Conservation (phyloP, 2,113 vertebrate species). For the Mustelus asterias region DNA sequence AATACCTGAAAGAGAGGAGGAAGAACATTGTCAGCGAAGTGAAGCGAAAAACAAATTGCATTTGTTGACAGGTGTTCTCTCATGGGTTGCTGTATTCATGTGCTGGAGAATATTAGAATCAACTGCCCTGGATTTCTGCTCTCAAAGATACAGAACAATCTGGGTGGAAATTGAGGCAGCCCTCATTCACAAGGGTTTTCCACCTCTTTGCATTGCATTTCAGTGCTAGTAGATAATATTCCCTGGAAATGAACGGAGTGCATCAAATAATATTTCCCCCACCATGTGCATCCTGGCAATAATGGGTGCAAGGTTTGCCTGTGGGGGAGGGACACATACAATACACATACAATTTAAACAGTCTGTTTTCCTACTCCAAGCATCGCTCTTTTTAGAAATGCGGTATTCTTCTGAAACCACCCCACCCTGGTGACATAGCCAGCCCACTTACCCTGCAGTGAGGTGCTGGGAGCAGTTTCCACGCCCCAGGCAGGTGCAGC, state of each 20-base stretch:
- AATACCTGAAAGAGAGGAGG: background rate
- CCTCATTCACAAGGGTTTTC: background rate
- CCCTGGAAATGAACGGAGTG: background rate
- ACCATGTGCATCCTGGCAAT: background rate
- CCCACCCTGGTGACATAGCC: background rate
- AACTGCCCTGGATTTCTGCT: background rate
- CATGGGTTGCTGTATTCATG: background rate
- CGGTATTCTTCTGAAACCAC: background rate
- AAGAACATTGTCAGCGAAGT: background rate
- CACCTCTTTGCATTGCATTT: background rate
- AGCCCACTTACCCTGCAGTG: background rate
- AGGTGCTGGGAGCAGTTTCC: background rate
- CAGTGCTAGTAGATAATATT: background rate
- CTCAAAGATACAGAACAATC: background rate
- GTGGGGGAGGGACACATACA: background rate
- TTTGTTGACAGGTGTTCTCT: background rate
- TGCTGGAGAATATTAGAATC: background rate
- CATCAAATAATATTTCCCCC: background rate
- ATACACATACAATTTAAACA: background rate
- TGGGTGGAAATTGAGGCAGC: background rate
- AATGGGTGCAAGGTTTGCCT: background rate
- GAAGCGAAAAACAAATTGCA: background rate
- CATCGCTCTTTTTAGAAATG: background rate
- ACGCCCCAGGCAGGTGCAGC: background rate
- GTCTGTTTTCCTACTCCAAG: background rate